A percentile compares a stretch with the other conserved stretches of the same genome.
phyloP scores from a whole-genome alignment of 2,113 vertebrate species.

The Mola mola region DNA sequence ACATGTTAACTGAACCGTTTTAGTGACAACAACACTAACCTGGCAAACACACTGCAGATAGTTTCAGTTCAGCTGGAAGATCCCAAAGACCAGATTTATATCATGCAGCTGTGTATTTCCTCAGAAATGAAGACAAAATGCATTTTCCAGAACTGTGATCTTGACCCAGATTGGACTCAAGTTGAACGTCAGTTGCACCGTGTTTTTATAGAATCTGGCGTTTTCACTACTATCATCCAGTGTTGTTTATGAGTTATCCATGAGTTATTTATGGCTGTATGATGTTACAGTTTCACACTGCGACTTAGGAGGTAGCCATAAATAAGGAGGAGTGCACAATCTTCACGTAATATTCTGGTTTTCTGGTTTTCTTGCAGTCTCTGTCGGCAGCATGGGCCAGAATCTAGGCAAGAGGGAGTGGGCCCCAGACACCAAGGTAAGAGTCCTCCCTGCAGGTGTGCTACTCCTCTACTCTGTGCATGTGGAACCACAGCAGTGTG shows the following conservation, averaged over 20 bases:
- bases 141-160: too few species aligned
- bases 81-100: too few species aligned
- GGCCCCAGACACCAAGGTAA: slow-evolving; percentile 68
- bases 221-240: background rate
- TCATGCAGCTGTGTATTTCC: too few species aligned
- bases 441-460: background rate
- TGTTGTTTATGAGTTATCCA: too few species aligned
- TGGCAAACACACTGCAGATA: too few species aligned
- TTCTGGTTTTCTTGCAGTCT: slow-evolving; percentile 61
- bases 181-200: too few species aligned
- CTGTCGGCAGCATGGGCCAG: slow-evolving; percentile 79
- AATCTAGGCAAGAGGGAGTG: slow-evolving; percentile 74
- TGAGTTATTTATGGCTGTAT: background rate
- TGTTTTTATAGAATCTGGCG: too few species aligned
- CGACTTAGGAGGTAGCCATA: slow-evolving; percentile 4
- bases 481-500: background rate
- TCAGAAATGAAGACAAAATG: too few species aligned
- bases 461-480: background rate
- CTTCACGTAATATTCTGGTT: slow-evolving; percentile 8
- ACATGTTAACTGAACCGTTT: too few species aligned
- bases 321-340: slow-evolving; percentile 30
- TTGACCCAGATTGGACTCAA: too few species aligned
- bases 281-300: slow-evolving; percentile 15
- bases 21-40: too few species aligned
- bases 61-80: too few species aligned